These are phyloP conservation scores for Habropoda laboriosa DNA, from an alignment of 1,140 invertebrate genomes.

Conservation along the genomic window DNA sequence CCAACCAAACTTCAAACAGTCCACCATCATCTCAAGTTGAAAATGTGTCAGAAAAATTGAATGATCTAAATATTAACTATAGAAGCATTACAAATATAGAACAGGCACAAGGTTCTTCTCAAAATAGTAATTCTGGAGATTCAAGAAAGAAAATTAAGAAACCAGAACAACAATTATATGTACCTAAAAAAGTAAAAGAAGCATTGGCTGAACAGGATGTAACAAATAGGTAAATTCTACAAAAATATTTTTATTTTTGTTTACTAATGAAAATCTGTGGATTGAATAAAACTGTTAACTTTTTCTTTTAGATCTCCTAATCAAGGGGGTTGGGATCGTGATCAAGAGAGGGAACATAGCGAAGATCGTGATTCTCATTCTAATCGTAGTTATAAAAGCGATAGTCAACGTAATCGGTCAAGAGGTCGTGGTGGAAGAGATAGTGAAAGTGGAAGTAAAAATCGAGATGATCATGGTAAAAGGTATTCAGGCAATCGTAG, in stretches of 20 bases:
- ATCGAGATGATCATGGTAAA: slow-evolving; percentile 76
- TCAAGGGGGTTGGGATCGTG: slow-evolving; percentile 71
- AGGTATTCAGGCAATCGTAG: slow-evolving; percentile 74
- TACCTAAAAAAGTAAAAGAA: slow-evolving; percentile 82
- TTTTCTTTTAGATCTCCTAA: slow-evolving; percentile 64
- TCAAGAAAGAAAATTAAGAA: slow-evolving; percentile 79
- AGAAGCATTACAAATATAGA: slow-evolving; percentile 70
- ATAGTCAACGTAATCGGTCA: slow-evolving; percentile 67
- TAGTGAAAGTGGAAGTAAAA: slow-evolving; percentile 64
- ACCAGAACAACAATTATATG: slow-evolving; percentile 83
- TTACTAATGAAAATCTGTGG: not conserved
- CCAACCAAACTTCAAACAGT: slow-evolving; percentile 59
- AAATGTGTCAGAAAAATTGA: slow-evolving; percentile 72
- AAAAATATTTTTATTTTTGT: slow-evolving; percentile 11
- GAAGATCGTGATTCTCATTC: slow-evolving; percentile 77
- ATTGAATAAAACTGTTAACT: not conserved
- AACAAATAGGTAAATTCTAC: slow-evolving; percentile 41
- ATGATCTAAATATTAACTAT: slow-evolving; percentile 72
- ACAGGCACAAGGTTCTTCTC: slow-evolving; percentile 66
- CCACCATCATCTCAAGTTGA: slow-evolving; percentile 62
- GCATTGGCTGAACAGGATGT: slow-evolving; percentile 78
- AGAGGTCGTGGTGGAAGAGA: slow-evolving; percentile 70
- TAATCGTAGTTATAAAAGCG: slow-evolving; percentile 72
- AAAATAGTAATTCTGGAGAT: slow-evolving; percentile 68
- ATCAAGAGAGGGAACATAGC: slow-evolving; percentile 68